Conservation (phyloP, 37 sponge, comb jelly and placozoan species). For the Geodia barretti region DNA sequence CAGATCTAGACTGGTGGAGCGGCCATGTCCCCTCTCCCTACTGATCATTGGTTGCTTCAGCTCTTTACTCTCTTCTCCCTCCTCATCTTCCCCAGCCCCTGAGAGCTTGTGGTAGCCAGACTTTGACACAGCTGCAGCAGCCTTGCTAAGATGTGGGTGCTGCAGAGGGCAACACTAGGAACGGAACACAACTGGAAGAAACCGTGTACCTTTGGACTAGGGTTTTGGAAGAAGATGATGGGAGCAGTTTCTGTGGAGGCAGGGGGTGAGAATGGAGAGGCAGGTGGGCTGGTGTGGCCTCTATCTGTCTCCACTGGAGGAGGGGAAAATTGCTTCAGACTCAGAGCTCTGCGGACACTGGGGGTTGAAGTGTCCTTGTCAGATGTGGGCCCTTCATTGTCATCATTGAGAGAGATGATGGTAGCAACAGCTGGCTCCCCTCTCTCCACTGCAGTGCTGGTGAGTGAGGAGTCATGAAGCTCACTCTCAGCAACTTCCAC, state of each 20-base stretch:
- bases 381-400: not conserved
- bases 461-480: too few relatives aligned
- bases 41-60: not conserved
- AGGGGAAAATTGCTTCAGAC: not conserved
- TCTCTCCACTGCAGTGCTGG: not conserved
- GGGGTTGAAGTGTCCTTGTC: constrained; percentile 16
- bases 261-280: not conserved
- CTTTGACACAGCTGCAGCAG: not conserved
- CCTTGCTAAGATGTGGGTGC: not conserved
- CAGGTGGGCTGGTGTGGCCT: not conserved
- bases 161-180: not conserved
- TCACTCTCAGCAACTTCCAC: not conserved
- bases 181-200: not conserved
- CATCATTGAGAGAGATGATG: constrained; percentile 30
- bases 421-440: constrained; percentile 13
- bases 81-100: not conserved
- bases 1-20: constrained; percentile 63
- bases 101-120: not conserved
- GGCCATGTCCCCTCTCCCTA: constrained; percentile 47
- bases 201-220: not conserved
- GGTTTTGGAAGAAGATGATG: not conserved
- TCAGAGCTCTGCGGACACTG: not conserved
- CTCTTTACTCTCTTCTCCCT: not conserved
- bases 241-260: not conserved
- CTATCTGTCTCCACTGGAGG: not conserved